Conservation (phyloP, 2,888 invertebrate species). For the Holacanthella duospinosa region DNA sequence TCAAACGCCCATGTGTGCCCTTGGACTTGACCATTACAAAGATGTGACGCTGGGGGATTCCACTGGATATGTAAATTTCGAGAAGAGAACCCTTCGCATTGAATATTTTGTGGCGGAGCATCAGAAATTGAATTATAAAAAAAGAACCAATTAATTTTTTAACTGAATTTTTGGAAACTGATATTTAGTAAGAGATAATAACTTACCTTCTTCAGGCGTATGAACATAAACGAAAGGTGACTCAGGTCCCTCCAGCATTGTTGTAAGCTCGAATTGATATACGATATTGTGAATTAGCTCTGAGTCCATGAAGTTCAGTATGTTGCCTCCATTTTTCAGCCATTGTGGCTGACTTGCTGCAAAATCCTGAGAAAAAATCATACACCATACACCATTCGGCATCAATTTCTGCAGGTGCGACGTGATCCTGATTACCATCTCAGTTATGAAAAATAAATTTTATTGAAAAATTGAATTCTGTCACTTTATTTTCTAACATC, state of each 20-base stretch:
- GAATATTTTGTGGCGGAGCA: conserved; percentile 24
- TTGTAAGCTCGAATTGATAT: conserved; percentile 70
- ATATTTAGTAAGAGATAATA: background rate
- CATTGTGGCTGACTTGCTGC: conserved; percentile 16
- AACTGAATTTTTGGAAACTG: background rate
- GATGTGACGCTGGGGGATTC: conserved; percentile 24
- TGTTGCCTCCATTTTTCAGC: conserved; percentile 30
- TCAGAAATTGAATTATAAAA: too few relatives aligned
- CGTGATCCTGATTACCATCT: too few relatives aligned
- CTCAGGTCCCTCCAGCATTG: conserved; percentile 62
- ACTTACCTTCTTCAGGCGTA: conserved; percentile 69
- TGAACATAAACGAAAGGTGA: conserved; percentile 61
- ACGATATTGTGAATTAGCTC: conserved; percentile 68
- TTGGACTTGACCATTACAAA: conserved; percentile 27
- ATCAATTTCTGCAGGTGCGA: too few relatives aligned
- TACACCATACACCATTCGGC: too few relatives aligned
- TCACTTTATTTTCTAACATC: too few relatives aligned
- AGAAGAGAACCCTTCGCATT: conserved; percentile 28
- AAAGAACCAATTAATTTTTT: too few relatives aligned
- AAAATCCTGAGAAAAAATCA: conserved; percentile 2
- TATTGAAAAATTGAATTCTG: too few relatives aligned
- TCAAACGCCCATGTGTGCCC: too few relatives aligned
- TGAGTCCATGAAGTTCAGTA: conserved; percentile 41
- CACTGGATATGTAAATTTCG: conserved; percentile 30
- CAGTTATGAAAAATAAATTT: too few relatives aligned